Conservation (phyloP, 2,888 invertebrate genomes). For the Aspidiotus rigidus region DNA sequence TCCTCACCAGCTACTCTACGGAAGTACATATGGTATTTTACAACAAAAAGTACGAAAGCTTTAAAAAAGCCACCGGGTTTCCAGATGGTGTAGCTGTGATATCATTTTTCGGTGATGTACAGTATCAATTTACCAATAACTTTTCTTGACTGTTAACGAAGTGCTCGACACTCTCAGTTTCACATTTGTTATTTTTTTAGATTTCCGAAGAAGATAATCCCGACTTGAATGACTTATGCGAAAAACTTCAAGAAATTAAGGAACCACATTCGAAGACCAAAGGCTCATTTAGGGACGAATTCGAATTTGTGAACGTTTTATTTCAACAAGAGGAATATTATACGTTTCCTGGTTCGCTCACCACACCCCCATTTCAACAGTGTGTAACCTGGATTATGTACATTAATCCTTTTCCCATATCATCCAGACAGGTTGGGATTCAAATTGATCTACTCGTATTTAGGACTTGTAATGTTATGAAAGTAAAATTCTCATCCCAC, state of each 20-base stretch:
- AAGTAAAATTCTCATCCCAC: background rate
- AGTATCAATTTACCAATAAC: background rate
- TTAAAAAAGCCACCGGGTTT: constrained; percentile 56
- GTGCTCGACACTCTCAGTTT: no score
- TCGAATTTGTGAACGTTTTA: constrained; percentile 26
- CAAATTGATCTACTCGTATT: background rate
- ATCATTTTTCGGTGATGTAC: constrained; percentile 49
- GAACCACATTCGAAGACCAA: constrained; percentile 14
- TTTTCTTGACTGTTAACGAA: background rate
- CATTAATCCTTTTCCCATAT: constrained; percentile 33
- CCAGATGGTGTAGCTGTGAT: constrained; percentile 63
- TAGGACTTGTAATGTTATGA: no score
- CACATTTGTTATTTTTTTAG: constrained; percentile 7
- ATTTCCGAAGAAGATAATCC: constrained; percentile 29
- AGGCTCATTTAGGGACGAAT: constrained; percentile 33
- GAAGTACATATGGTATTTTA: constrained; percentile 73
- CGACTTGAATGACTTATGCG: constrained; percentile 24
- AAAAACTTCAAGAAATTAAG: constrained; percentile 18
- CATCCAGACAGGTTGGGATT: constrained; percentile 29
- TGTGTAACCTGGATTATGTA: constrained; percentile 36
- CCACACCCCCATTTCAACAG: constrained; percentile 35
- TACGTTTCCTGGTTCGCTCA: constrained; percentile 36
- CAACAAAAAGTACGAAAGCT: constrained; percentile 57
- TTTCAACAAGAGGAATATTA: constrained; percentile 33
- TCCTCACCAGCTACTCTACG: constrained; percentile 54